A percentile compares a stretch with the other conserved stretches of the same genome.
These are phyloP conservation scores for Acinonyx jubatus DNA, from an alignment of 2,113 vertebrate genomes.

Conservation along the genomic window DNA sequence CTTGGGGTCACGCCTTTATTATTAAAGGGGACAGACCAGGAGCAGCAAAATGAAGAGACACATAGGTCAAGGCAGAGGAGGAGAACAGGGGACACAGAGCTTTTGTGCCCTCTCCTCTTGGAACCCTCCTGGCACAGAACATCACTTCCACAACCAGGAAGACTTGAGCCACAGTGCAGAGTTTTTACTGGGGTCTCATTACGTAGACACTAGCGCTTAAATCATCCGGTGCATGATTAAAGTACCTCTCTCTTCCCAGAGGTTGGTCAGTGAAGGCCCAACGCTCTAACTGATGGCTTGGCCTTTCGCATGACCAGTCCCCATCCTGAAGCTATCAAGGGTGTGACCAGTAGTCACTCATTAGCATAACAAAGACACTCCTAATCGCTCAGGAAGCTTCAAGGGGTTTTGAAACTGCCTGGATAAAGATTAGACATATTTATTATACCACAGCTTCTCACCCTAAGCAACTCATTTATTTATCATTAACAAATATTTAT, in stretches of 20 bases:
- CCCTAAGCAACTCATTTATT: background rate
- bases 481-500: background rate
- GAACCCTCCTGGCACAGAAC: background rate
- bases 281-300: background rate
- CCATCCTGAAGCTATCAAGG: background rate
- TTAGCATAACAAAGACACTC: background rate
- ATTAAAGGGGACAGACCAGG: background rate
- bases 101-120: background rate
- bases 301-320: background rate
- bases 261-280: background rate
- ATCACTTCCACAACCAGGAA: background rate
- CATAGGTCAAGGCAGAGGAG: background rate
- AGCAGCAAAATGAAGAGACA: background rate
- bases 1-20: background rate
- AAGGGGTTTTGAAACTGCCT: background rate
- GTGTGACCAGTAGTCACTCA: background rate
- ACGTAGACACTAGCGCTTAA: too few relatives aligned
- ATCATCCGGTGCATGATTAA: background rate
- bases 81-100: background rate
- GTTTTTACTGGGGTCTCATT: background rate
- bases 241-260: background rate
- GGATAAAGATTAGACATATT: background rate
- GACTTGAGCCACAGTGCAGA: too few relatives aligned
- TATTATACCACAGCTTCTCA: background rate
- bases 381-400: background rate